Conservation (phyloP, 2,113 vertebrate genomes). For the Hippocampus zosterae region DNA sequence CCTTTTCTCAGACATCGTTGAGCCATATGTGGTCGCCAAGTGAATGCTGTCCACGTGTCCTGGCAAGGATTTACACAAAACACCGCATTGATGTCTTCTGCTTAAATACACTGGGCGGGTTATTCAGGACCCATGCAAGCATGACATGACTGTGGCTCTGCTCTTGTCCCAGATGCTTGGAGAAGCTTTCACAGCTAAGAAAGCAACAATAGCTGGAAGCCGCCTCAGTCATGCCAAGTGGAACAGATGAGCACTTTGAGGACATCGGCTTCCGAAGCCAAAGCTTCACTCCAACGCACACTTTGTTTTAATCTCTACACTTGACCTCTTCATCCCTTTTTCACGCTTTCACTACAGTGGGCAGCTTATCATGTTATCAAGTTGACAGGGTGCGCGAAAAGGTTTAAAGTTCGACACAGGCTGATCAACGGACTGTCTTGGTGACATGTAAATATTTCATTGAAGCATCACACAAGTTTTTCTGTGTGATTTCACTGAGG, state of each 20-base stretch:
- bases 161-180: constrained; percentile 3
- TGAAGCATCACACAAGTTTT: neutral
- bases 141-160: neutral
- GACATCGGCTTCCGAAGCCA: neutral
- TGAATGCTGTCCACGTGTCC: neutral
- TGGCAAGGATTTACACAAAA: neutral
- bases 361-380: too few relatives aligned
- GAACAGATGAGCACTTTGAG: constrained; percentile 9
- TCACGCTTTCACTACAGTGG: too few relatives aligned
- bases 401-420: neutral
- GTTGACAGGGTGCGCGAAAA: too few relatives aligned
- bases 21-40: neutral
- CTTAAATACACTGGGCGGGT: neutral
- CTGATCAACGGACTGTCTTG: neutral
- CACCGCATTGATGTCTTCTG: neutral
- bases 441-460: neutral
- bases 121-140: neutral
- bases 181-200: neutral
- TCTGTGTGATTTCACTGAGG: neutral
- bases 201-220: constrained; percentile 2
- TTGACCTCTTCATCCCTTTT: neutral
- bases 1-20: neutral
- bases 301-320: neutral
- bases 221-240: constrained; percentile 2
- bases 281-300: neutral